A percentile compares a stretch with the other conserved stretches of the same genome.
Evolutionary conservation across 2,113 vertebrate genomes (phyloP).

Genomic region (Mormoops blainvillei): DNA sequence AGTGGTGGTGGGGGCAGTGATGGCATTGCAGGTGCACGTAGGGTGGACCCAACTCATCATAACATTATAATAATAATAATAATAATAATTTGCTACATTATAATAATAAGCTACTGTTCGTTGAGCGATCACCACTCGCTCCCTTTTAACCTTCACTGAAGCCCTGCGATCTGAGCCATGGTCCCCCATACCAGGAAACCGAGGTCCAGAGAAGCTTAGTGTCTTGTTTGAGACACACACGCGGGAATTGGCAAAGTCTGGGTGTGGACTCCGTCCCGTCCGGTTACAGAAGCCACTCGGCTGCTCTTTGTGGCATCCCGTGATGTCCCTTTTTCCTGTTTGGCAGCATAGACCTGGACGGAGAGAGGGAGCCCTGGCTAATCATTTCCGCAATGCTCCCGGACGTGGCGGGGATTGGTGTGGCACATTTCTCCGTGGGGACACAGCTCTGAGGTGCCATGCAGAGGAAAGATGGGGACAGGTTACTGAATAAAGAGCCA

Average conservation of each 20-base stretch:
- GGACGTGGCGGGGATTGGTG: neutral
- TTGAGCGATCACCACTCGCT: neutral
- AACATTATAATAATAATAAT: neutral
- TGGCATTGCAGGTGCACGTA: neutral
- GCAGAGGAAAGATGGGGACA: neutral
- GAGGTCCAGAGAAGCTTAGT: neutral
- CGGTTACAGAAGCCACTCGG: neutral
- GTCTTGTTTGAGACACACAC: neutral
- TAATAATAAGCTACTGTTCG: neutral
- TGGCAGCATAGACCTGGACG: neutral
- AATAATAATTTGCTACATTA: neutral
- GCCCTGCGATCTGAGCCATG: rapidly evolving
- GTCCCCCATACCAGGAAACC: neutral
- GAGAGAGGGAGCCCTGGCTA: neutral
- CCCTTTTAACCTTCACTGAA: neutral
- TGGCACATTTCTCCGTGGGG: neutral
- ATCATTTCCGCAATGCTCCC: neutral
- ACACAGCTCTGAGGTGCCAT: neutral
- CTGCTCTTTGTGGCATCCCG: neutral
- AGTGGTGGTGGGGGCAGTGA: neutral
- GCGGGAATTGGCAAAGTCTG: neutral
- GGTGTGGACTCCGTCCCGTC: neutral
- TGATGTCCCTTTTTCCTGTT: neutral
- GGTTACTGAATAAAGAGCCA: neutral
- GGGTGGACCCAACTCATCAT: no score